phyloP scores from a whole-genome alignment of 1,140 invertebrate species.

The Drosophila melanogaster region DNA sequence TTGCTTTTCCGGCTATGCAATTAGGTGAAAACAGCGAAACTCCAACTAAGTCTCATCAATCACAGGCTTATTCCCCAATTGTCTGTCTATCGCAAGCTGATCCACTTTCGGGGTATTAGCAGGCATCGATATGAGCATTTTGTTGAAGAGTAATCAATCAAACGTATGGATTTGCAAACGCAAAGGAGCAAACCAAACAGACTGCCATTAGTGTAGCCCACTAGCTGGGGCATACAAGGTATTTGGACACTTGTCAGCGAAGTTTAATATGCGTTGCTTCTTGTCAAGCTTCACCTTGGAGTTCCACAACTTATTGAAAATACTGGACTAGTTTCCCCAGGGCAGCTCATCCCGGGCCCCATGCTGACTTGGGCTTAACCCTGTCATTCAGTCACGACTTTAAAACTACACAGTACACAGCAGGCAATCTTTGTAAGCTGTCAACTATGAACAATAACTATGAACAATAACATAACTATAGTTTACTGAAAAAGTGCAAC shows the following conservation, averaged over 20 bases:
- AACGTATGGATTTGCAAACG: neutral
- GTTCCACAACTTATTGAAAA: conserved; percentile 17
- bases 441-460: conserved; percentile 27
- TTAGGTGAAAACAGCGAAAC: conserved; percentile 12
- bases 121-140: conserved; percentile 10
- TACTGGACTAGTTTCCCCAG: neutral
- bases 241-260: conserved; percentile 19
- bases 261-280: conserved; percentile 19
- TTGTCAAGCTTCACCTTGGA: conserved; percentile 3
- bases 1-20: conserved; percentile 25
- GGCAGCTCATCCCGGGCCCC: conserved; percentile 1
- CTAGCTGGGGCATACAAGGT: neutral
- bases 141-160: conserved; percentile 32
- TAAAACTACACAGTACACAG: conserved; percentile 26
- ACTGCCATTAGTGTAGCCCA: conserved; percentile 10
- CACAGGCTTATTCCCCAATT: conserved; percentile 19
- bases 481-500: neutral
- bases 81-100: conserved; percentile 25
- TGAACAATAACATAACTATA: conserved; percentile 18
- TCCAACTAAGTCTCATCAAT: conserved; percentile 35
- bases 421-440: conserved; percentile 55
- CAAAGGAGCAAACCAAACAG: neutral
- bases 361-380: conserved; percentile 3
- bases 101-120: conserved; percentile 7
- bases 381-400: conserved; percentile 36